phyloP scores from a whole-genome alignment of 92 coral and sea anemone genomes.

The Diadumene lineata region DNA sequence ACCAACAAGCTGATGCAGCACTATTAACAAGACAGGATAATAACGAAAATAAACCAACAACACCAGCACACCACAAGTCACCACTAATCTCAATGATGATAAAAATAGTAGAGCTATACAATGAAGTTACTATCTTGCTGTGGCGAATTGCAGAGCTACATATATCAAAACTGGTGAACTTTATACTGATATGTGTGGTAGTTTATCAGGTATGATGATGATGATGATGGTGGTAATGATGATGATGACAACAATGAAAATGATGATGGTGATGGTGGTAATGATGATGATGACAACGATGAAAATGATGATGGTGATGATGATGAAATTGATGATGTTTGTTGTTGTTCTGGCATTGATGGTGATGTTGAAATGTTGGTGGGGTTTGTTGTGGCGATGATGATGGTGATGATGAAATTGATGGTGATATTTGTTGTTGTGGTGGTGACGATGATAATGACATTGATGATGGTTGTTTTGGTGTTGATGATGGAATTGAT shows the following conservation, averaged over 20 bases:
- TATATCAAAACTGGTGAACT: slow-evolving; percentile 81
- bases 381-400: slow-evolving; percentile 3
- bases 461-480: background rate
- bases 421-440: background rate
- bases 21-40: background rate
- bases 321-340: background rate
- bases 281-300: background rate
- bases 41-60: background rate
- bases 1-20: slow-evolving; percentile 4
- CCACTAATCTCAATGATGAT: slow-evolving; percentile 49
- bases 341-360: background rate
- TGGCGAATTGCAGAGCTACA: slow-evolving; percentile 98
- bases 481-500: too few species aligned
- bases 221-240: background rate
- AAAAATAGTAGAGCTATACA: slow-evolving; percentile 66
- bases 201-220: slow-evolving; percentile 76
- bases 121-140: slow-evolving; percentile 77
- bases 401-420: background rate
- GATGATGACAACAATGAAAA: slow-evolving; percentile 2
- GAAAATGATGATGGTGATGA: background rate
- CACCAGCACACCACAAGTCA: slow-evolving; percentile 42
- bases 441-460: background rate
- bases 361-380: background rate
- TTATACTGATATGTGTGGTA: slow-evolving; percentile 87
- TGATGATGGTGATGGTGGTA: background rate